These are phyloP conservation scores for Enteromius treurensis DNA, from an alignment of 2,797 vertebrate genomes.

Conservation along the genomic window DNA sequence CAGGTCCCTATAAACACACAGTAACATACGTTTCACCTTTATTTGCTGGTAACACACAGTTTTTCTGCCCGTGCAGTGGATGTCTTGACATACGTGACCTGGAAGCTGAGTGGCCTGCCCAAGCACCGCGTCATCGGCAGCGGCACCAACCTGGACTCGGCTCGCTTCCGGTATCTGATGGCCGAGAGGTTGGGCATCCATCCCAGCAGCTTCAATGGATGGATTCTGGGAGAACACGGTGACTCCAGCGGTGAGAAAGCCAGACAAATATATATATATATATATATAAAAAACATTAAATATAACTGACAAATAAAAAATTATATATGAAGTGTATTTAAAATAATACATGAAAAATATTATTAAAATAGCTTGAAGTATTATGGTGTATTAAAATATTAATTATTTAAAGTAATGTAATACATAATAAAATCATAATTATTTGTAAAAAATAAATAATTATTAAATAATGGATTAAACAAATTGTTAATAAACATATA, in stretches of 20 bases:
- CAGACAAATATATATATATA: not conserved
- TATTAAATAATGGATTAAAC: too few relatives aligned
- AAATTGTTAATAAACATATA: not conserved
- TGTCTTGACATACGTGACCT: conserved; percentile 94
- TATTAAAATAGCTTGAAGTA: not conserved
- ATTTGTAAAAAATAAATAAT: too few relatives aligned
- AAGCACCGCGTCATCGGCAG: conserved; percentile 95
- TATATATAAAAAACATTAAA: not conserved
- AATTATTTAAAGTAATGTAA: not conserved
- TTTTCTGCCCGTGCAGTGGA: conserved; percentile 80
- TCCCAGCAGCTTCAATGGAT: conserved; percentile 90
- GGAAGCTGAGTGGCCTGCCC: conserved; percentile 96
- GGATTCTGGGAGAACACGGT: conserved; percentile 94
- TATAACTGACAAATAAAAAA: not conserved
- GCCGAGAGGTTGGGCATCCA: conserved; percentile 89
- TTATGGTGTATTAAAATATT: not conserved
- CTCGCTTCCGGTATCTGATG: conserved; percentile 93
- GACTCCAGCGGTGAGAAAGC: conserved; percentile 89
- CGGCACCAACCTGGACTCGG: conserved; percentile 95
- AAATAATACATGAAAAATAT: not conserved
- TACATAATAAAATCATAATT: not conserved
- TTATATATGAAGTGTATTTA: not conserved
- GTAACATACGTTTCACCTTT: too few relatives aligned
- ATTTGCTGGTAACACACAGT: not conserved
- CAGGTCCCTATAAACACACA: conserved; percentile 75